Conservation (phyloP, 2,113 vertebrate species). For the Tachysurus vachellii region DNA sequence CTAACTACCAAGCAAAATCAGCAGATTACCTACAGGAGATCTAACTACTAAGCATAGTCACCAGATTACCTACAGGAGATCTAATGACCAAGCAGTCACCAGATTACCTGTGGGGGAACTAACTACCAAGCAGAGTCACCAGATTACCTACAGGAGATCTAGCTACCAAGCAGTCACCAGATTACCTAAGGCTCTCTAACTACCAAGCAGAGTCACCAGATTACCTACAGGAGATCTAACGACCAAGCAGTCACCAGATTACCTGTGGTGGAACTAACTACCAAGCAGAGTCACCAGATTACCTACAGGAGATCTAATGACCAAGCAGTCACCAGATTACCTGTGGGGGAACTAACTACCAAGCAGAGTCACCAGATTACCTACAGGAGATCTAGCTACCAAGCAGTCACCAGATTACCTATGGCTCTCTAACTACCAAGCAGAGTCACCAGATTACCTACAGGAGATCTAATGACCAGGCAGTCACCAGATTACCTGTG, state of each 20-base stretch:
- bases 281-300: neutral
- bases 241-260: neutral
- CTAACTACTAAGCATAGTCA: neutral
- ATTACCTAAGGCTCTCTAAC: neutral
- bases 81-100: no score
- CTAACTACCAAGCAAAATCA: no score
- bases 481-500: neutral
- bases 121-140: no score
- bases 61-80: neutral
- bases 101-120: no score
- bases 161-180: neutral
- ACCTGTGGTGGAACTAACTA: neutral
- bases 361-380: neutral
- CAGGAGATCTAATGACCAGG: neutral
- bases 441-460: neutral
- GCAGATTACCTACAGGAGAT: no score
- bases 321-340: neutral
- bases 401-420: neutral
- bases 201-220: neutral
- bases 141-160: no score
- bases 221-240: neutral
- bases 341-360: neutral
- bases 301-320: neutral
- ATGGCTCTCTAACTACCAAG: neutral
- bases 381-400: neutral